phyloP scores from a whole-genome alignment of 2,797 vertebrate species.

The Petrocephalus sullivani region DNA sequence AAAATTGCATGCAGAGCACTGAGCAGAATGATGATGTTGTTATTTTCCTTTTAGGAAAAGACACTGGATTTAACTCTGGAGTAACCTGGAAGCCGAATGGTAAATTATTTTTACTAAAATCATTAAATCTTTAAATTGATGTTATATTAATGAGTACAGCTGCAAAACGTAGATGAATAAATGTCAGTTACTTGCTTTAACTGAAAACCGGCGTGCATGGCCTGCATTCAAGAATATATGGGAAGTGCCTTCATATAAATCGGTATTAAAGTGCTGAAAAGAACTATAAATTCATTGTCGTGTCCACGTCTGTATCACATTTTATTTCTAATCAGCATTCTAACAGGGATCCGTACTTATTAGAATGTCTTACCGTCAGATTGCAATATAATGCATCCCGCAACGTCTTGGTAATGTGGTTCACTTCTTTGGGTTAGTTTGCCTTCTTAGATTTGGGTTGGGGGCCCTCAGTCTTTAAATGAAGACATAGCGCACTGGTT shows the following conservation, averaged over 20 bases:
- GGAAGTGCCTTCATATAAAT: not conserved
- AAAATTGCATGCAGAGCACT: not conserved
- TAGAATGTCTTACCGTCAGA: not conserved
- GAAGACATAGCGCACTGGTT: not conserved
- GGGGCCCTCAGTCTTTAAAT: not conserved
- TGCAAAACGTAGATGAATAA: not conserved
- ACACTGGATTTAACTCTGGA: constrained; percentile 20
- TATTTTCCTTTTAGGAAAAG: constrained; percentile 34
- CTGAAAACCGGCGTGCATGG: not conserved
- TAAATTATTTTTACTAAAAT: constrained; percentile 38
- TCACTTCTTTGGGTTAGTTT: not conserved
- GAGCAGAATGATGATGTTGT: not conserved
- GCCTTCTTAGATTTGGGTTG: not conserved
- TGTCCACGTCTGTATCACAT: not conserved
- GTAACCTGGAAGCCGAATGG: constrained; percentile 51
- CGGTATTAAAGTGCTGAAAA: not conserved
- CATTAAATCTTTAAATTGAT: not conserved
- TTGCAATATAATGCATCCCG: not conserved
- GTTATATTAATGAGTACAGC: not conserved
- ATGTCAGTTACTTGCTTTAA: not conserved
- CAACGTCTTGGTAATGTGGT: not conserved
- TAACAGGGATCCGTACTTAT: not conserved
- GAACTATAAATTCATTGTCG: not conserved
- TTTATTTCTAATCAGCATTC: not conserved
- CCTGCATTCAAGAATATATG: not conserved